Conservation (phyloP, 2,888 invertebrate species). For the Cheilosia scutellata region DNA sequence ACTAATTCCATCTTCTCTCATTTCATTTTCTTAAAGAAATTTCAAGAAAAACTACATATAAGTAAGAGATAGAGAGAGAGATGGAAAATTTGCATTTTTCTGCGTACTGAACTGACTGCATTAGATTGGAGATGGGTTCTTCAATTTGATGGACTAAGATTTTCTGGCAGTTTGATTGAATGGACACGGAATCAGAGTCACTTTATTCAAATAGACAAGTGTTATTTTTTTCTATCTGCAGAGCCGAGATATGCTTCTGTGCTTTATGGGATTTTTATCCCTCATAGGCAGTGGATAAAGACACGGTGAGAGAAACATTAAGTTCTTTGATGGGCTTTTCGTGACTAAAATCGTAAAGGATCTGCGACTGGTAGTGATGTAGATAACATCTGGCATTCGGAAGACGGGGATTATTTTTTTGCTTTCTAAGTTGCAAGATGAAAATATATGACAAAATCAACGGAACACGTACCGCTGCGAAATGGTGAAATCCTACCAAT, state of each 20-base stretch:
- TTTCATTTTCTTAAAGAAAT: slow-evolving; percentile 11
- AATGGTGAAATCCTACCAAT: slow-evolving; percentile 53
- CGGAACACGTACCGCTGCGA: slow-evolving; percentile 58
- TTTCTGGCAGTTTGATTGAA: slow-evolving; percentile 69
- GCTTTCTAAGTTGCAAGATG: slow-evolving; percentile 42
- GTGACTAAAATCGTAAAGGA: slow-evolving; percentile 72
- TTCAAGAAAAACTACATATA: slow-evolving; percentile 9
- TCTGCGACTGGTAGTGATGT: slow-evolving; percentile 24
- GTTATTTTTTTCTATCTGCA: slow-evolving; percentile 29
- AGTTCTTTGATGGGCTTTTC: slow-evolving; percentile 75
- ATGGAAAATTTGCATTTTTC: slow-evolving; percentile 32
- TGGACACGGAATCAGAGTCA: slow-evolving; percentile 59
- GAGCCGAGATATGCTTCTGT: slow-evolving; percentile 42
- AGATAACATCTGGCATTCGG: slow-evolving; percentile 56
- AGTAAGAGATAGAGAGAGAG: not conserved
- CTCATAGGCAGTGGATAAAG: slow-evolving; percentile 56
- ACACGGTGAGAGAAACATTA: slow-evolving; percentile 72
- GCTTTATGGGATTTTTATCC: slow-evolving; percentile 39
- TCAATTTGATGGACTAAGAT: slow-evolving; percentile 64
- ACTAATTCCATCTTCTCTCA: not conserved
- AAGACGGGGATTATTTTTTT: slow-evolving; percentile 12
- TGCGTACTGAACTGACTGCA: slow-evolving; percentile 21
- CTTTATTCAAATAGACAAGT: slow-evolving; percentile 37
- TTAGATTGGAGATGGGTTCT: slow-evolving; percentile 4
- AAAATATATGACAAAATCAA: slow-evolving; percentile 66